Evolutionary conservation across 35 echinoderm and acorn worm genomes (phyloP).

Genomic region (Ophioderma brevispina): DNA sequence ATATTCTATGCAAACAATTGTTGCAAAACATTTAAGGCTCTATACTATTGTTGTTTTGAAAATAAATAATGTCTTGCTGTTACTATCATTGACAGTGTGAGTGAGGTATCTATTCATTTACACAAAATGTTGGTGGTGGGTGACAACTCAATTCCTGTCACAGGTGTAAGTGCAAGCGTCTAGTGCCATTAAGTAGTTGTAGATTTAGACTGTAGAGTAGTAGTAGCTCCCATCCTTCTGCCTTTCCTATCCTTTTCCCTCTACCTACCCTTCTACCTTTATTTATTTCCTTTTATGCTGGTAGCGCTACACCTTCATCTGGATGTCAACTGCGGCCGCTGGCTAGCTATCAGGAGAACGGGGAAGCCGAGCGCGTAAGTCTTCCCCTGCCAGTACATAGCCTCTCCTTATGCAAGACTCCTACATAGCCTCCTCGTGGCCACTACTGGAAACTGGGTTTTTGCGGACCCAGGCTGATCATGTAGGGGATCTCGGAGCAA

Average conservation of each 20-base stretch:
- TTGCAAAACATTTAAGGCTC: no score
- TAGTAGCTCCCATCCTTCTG: neutral
- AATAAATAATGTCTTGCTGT: no score
- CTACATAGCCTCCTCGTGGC: slow-evolving; percentile 8
- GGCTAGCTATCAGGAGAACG: slow-evolving; percentile 11
- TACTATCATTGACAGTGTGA: no score
- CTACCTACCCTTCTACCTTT: no score
- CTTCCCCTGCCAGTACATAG: slow-evolving; percentile 30
- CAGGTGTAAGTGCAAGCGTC: no score
- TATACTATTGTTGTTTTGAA: no score
- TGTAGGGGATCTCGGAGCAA: slow-evolving; percentile 29
- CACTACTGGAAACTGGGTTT: slow-evolving; percentile 11
- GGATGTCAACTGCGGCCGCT: slow-evolving; percentile 1
- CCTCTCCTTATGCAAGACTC: slow-evolving; percentile 9
- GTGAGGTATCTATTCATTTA: no score
- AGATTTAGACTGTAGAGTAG: neutral
- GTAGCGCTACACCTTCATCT: neutral
- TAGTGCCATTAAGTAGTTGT: neutral
- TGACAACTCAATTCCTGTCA: no score
- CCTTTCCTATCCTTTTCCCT: no score
- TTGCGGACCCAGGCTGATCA: slow-evolving; percentile 16
- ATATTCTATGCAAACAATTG: no score
- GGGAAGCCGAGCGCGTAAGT: slow-evolving; percentile 6
- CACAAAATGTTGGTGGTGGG: no score
- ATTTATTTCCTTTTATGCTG: neutral